A percentile compares a stretch with the other conserved stretches of the same genome.
Conservation (phyloP, 2,113 vertebrate species). For the Semnornis frantzii region DNA sequence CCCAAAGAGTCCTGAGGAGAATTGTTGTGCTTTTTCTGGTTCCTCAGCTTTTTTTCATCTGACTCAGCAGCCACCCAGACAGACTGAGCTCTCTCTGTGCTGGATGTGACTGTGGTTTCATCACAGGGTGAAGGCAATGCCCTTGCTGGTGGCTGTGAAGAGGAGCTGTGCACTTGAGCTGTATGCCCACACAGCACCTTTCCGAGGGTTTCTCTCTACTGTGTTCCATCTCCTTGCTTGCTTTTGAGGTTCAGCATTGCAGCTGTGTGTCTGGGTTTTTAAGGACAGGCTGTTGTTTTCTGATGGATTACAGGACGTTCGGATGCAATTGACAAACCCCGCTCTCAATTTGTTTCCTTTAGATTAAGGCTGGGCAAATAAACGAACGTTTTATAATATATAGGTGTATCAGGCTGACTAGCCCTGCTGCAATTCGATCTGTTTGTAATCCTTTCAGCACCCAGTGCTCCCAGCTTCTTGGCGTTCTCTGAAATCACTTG, state of each 20-base stretch:
- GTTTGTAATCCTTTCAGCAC: constrained; percentile 76
- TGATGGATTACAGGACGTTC: neutral
- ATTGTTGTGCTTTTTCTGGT: neutral
- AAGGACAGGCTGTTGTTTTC: neutral
- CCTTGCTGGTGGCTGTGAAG: neutral
- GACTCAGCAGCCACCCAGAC: neutral
- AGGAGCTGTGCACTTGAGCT: neutral
- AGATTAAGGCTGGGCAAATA: neutral
- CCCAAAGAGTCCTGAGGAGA: neutral
- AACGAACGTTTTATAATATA: neutral
- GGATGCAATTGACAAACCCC: neutral
- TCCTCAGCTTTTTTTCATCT: neutral
- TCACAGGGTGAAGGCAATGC: neutral
- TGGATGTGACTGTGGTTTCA: accelerated
- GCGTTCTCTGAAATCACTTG: constrained; percentile 92
- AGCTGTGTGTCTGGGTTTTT: neutral
- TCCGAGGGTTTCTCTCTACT: neutral
- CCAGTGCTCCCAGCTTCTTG: constrained; percentile 87
- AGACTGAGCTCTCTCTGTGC: neutral
- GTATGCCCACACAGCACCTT: neutral
- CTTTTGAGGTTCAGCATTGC: neutral
- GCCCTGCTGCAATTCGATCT: neutral
- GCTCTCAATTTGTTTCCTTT: neutral
- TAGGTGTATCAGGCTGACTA: neutral
- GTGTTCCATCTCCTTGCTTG: neutral